These are phyloP conservation scores for Idaea biselata DNA, from an alignment of 2,888 invertebrate species.

Conservation along the genomic window DNA sequence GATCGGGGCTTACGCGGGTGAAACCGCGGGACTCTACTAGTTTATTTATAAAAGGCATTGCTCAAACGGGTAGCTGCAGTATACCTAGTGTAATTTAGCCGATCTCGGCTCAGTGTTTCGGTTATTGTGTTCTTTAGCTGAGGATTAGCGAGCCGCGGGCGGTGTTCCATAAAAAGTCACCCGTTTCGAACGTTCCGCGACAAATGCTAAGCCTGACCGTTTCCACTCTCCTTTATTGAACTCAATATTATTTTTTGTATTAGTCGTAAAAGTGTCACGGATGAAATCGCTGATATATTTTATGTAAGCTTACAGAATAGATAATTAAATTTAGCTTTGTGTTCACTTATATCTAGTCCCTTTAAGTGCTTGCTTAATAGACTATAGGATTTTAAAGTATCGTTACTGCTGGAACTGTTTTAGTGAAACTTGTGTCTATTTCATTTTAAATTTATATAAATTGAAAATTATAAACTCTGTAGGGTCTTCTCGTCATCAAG, in stretches of 20 bases:
- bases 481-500: too few species aligned
- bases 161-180: constrained; percentile 61
- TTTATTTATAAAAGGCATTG: background rate
- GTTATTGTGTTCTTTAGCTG: constrained; percentile 74
- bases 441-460: too few species aligned
- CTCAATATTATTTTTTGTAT: constrained; percentile 42
- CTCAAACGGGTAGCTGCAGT: background rate
- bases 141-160: constrained; percentile 66
- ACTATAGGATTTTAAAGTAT: too few species aligned
- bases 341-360: too few species aligned
- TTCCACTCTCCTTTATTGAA: constrained; percentile 47
- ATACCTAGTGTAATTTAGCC: constrained; percentile 55
- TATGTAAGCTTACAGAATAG: constrained; percentile 7
- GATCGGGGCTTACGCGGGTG: too few species aligned
- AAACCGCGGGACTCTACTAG: too few species aligned
- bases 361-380: too few species aligned
- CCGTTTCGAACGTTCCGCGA: constrained; percentile 48
- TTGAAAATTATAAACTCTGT: too few species aligned
- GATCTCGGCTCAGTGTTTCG: constrained; percentile 37
- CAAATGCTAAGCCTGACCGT: constrained; percentile 51
- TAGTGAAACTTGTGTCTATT: too few species aligned
- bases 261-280: constrained; percentile 22
- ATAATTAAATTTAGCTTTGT: background rate
- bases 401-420: too few species aligned
- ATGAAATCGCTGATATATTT: background rate